Evolutionary conservation across 2,797 vertebrate species (phyloP).

Genomic region (Sorex maritimensis): DNA sequence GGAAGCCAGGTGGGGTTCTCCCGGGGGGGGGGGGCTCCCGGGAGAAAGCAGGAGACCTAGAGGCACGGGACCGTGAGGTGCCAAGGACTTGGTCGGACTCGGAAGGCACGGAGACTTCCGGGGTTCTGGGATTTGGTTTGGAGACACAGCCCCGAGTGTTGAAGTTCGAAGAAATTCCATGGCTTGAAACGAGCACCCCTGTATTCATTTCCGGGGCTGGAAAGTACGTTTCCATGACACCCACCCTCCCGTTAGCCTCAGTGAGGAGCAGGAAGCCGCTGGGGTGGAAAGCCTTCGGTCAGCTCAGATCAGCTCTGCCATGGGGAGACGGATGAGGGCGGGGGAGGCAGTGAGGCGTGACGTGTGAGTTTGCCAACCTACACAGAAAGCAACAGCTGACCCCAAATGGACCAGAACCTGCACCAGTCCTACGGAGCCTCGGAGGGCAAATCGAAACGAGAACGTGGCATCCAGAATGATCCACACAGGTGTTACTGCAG

Average conservation of each 20-base stretch:
- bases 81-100: neutral
- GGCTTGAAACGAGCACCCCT: neutral
- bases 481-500: neutral
- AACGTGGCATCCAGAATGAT: neutral
- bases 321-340: no score
- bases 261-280: neutral
- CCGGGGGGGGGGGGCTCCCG: neutral
- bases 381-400: constrained; percentile 12
- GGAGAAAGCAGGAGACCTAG: no score
- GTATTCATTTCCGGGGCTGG: neutral
- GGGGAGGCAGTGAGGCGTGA: neutral
- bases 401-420: neutral
- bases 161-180: constrained; percentile 6
- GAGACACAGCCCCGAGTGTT: neutral
- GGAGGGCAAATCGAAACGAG: constrained; percentile 11
- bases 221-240: neutral
- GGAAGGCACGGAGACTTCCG: neutral
- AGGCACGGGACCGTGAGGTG: no score
- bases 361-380: neutral
- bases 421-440: neutral
- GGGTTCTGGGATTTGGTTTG: neutral
- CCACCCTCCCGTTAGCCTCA: neutral
- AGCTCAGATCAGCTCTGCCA: constrained; percentile 4
- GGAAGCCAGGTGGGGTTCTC: no score
- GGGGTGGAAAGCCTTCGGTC: neutral